These are phyloP conservation scores for Ailuropoda melanoleuca DNA, from an alignment of 2,113 vertebrate species.

Conservation along the genomic window DNA sequence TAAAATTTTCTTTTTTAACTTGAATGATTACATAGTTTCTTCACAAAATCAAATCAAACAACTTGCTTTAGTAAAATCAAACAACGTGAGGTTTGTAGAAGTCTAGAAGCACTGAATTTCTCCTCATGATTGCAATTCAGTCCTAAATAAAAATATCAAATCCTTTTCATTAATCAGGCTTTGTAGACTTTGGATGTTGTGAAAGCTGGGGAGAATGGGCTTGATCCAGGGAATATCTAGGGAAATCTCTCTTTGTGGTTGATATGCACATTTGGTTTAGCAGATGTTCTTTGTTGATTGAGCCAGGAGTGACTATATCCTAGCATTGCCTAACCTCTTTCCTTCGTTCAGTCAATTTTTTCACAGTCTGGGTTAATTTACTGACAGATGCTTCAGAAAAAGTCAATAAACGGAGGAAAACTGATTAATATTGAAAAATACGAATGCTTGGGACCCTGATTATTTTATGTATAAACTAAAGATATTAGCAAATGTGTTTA, in stretches of 20 bases:
- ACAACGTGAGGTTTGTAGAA: background rate
- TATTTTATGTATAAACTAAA: background rate
- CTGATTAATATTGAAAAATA: background rate
- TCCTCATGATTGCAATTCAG: background rate
- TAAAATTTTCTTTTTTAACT: background rate
- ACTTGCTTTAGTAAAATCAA: background rate
- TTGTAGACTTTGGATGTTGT: background rate
- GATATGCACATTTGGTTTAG: constrained; percentile 37
- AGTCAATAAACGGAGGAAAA: background rate
- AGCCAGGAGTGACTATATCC: background rate
- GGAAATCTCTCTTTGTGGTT: background rate
- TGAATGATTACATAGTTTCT: background rate
- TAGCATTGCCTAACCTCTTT: background rate
- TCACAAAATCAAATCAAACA: background rate
- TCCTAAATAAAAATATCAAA: background rate
- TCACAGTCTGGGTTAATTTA: background rate
- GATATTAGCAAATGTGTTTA: background rate
- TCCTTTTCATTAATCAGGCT: background rate
- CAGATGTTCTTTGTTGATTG: constrained; percentile 27
- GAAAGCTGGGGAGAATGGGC: background rate
- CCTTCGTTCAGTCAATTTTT: background rate
- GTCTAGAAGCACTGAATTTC: background rate
- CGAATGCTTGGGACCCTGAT: background rate
- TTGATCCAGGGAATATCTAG: background rate
- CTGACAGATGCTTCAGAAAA: background rate